These are phyloP conservation scores for Aphrocallistes beatrix DNA, from an alignment of 37 sponge, comb jelly and placozoan species.

Conservation along the genomic window DNA sequence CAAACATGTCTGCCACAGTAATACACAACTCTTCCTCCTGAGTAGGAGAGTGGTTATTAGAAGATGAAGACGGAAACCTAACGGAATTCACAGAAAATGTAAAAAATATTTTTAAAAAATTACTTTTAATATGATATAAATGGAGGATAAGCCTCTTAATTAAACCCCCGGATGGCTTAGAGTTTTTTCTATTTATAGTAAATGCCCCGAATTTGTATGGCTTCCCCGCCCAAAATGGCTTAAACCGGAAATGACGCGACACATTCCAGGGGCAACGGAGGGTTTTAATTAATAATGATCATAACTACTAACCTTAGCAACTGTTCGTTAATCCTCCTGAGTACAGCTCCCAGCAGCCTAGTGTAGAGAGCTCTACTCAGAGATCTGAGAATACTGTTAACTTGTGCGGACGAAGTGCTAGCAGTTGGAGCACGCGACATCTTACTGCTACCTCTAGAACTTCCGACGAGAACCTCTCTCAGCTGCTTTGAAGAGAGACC, in stretches of 20 bases:
- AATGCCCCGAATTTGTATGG: too few species aligned
- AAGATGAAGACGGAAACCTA: not conserved
- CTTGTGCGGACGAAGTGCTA: not conserved
- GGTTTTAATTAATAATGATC: too few species aligned
- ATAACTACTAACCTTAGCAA: not conserved
- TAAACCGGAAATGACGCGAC: too few species aligned
- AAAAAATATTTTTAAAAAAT: too few species aligned
- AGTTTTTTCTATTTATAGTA: too few species aligned
- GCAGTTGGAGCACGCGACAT: not conserved
- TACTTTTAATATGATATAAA: too few species aligned
- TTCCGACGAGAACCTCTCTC: not conserved
- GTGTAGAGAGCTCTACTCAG: conserved; percentile 5
- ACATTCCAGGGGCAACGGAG: too few species aligned
- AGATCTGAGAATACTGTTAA: not conserved
- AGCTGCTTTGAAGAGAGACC: not conserved
- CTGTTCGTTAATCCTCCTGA: conserved; percentile 1
- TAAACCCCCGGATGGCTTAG: too few species aligned
- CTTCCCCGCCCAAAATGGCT: too few species aligned
- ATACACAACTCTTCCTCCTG: not conserved
- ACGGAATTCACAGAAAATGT: not conserved
- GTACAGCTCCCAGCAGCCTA: not conserved
- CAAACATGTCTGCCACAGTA: not conserved
- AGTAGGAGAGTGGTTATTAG: not conserved
- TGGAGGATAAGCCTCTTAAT: too few species aligned
- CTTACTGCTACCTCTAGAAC: not conserved